Conservation (phyloP, 1,140 invertebrate genomes). For the Maconellicoccus hirsutus region DNA sequence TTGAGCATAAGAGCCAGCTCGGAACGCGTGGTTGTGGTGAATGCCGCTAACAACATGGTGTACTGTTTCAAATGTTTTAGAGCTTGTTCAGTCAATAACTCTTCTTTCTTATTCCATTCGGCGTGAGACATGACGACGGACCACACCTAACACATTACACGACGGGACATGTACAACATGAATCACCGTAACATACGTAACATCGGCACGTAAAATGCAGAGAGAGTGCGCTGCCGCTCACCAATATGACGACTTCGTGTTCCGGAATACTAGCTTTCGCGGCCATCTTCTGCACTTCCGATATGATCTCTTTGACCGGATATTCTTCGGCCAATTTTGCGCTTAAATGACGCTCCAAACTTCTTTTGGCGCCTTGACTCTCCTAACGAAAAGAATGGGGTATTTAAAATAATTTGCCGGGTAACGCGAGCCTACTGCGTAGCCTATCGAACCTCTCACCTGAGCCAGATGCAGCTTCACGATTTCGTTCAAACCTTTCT, state of each 20-base stretch:
- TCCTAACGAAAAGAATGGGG: constrained; percentile 38
- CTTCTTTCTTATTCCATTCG: constrained; percentile 98
- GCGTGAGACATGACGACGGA: constrained; percentile 82
- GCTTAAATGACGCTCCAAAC: constrained; percentile 58
- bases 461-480: constrained; percentile 82
- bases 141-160: constrained; percentile 56
- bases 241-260: constrained; percentile 65
- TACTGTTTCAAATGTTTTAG: constrained; percentile 79
- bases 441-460: constrained; percentile 32
- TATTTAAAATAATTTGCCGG: no score
- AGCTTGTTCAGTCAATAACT: constrained; percentile 86
- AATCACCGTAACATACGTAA: no score
- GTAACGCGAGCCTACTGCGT: no score
- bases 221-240: constrained; percentile 34
- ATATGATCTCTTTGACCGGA: constrained; percentile 64
- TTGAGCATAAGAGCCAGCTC: constrained; percentile 78
- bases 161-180: no score
- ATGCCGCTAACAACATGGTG: constrained; percentile 71
- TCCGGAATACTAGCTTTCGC: constrained; percentile 68
- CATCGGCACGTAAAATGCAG: no score
- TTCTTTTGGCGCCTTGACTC: constrained; percentile 70
- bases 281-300: constrained; percentile 75
- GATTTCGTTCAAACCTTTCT: constrained; percentile 73
- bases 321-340: constrained; percentile 74
- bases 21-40: constrained; percentile 67